Evolutionary conservation across 2,888 invertebrate genomes (phyloP).

Genomic region (Andrena trimmerana): DNA sequence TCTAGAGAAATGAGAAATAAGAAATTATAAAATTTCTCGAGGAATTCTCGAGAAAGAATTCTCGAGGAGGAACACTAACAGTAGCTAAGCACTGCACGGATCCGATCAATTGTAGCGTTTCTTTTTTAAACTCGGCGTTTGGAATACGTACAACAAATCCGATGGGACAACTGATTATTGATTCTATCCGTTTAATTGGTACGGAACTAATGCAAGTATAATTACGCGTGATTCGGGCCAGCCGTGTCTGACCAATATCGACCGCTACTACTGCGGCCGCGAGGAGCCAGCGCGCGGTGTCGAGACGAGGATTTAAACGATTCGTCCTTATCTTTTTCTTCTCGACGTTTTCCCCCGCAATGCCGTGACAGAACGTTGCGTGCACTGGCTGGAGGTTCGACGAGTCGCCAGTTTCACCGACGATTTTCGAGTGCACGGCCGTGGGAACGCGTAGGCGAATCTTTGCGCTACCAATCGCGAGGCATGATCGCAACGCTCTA

Average conservation of each 20-base stretch:
- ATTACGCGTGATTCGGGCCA: conserved; percentile 9
- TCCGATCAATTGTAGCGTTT: neutral
- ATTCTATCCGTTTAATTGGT: neutral
- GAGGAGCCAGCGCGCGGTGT: neutral
- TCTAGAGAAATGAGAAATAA: too few species aligned
- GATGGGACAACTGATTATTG: neutral
- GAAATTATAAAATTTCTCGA: too few species aligned
- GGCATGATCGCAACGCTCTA: conserved; percentile 62
- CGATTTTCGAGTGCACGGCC: conserved; percentile 31
- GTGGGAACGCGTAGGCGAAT: conserved; percentile 27
- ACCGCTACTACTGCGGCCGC: conserved; percentile 31
- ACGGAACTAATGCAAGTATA: neutral
- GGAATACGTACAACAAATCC: too few species aligned
- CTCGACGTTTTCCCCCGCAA: too few species aligned
- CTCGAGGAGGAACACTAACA: neutral
- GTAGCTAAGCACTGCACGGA: conserved; percentile 42
- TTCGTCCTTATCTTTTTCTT: too few species aligned
- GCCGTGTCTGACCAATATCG: conserved; percentile 36
- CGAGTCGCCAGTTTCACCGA: neutral
- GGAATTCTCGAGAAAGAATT: too few species aligned
- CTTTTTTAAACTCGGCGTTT: neutral
- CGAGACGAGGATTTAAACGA: too few species aligned
- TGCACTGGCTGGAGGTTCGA: neutral
- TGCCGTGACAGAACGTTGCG: too few species aligned
- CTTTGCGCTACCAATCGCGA: conserved; percentile 35